A percentile compares a stretch with the other conserved stretches of the same genome.
Conservation (phyloP, 1,140 invertebrate species). For the Oryzaephilus surinamensis region DNA sequence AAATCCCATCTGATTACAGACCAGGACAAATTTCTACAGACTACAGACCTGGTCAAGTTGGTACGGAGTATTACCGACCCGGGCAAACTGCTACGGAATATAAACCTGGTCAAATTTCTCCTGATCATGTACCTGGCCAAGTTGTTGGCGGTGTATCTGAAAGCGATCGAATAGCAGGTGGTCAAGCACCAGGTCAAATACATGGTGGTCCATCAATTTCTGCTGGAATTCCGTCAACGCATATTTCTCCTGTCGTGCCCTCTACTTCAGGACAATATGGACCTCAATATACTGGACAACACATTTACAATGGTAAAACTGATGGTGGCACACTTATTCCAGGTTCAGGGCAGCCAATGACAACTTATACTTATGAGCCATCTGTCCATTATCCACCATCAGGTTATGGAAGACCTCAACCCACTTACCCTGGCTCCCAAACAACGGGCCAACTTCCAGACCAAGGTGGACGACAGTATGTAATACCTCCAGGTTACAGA, state of each 20-base stretch:
- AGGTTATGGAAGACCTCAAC: slow-evolving; percentile 6
- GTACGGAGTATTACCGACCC: slow-evolving; percentile 1
- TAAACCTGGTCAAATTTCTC: background rate
- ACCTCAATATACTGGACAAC: background rate
- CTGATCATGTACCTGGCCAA: slow-evolving; percentile 8
- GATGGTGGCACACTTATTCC: too few relatives aligned
- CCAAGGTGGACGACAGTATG: slow-evolving; percentile 8
- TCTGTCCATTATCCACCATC: too few relatives aligned
- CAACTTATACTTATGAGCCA: too few relatives aligned
- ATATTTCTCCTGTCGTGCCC: too few relatives aligned
- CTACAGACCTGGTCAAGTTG: slow-evolving; percentile 1
- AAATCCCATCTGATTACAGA: background rate
- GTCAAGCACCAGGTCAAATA: slow-evolving; percentile 12
- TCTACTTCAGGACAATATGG: too few relatives aligned
- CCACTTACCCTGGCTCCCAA: slow-evolving; percentile 5
- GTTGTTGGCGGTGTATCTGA: background rate
- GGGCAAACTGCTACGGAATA: background rate
- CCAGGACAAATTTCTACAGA: background rate
- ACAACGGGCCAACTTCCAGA: slow-evolving; percentile 10
- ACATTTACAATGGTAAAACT: too few relatives aligned
- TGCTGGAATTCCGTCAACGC: too few relatives aligned
- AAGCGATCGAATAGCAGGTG: background rate
- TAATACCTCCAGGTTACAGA: background rate
- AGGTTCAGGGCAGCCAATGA: too few relatives aligned
- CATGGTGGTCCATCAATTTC: background rate